These are phyloP conservation scores for Pseudomugil gertrudae DNA, from an alignment of 2,797 vertebrate genomes.

Conservation along the genomic window DNA sequence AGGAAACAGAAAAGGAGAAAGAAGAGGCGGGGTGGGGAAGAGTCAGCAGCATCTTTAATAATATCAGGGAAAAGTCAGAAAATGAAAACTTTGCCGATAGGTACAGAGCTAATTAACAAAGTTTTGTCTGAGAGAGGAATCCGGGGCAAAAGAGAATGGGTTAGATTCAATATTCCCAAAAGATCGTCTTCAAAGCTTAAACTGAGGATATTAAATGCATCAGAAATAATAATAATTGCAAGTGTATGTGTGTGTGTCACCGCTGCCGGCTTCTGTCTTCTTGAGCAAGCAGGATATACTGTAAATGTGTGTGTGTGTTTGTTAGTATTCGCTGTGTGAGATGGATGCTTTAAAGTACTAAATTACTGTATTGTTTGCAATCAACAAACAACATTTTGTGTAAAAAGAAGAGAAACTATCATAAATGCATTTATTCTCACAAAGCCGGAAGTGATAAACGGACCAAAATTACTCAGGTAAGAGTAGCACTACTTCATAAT, in stretches of 20 bases:
- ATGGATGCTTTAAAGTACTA: constrained; percentile 52
- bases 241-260: constrained; percentile 58
- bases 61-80: constrained; percentile 77
- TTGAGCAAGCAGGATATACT: constrained; percentile 34
- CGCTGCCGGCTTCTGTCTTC: constrained; percentile 73
- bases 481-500: no score
- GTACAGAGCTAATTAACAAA: constrained; percentile 86
- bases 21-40: constrained; percentile 68
- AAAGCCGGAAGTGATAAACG: neutral
- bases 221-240: constrained; percentile 83
- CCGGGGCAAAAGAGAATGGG: constrained; percentile 79
- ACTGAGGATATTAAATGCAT: constrained; percentile 83
- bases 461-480: neutral
- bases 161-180: constrained; percentile 84
- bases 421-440: constrained; percentile 32
- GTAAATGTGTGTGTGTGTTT: constrained; percentile 20
- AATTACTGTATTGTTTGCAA: constrained; percentile 44
- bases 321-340: constrained; percentile 38
- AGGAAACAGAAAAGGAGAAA: constrained; percentile 77
- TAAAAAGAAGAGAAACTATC: constrained; percentile 39
- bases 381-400: constrained; percentile 49
- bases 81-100: constrained; percentile 82
- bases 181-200: constrained; percentile 85
- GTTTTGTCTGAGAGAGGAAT: constrained; percentile 82
- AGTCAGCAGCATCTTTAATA: constrained; percentile 80